Evolutionary conservation across 2,113 vertebrate genomes (phyloP), one percentile per base, ranked within the genome.

Genomic region (Neogale vison): DNA sequence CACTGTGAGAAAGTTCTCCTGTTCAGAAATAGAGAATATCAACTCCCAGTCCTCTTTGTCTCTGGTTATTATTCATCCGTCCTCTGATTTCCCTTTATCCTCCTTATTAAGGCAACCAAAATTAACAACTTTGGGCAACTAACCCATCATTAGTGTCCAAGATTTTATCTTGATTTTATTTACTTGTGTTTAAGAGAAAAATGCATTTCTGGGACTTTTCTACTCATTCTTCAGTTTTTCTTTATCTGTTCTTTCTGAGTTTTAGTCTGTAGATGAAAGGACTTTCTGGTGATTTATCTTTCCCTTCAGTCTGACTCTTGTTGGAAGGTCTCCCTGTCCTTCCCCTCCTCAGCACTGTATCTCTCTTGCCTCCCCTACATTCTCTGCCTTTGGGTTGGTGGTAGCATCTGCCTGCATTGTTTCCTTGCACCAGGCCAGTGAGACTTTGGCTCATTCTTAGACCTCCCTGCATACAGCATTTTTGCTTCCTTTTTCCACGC

Each of bases 231-330:
- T 94, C 74, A 69, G 7, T 84, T 96, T 95, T 90, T 79, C 42
- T 82, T 77, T 39, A 36, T 92, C 9, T 74, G 31, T 93, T 93
- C 26, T 61, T 7, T 72, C 31, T 86, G 81, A 65, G 57, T 61
- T 84, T 80, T 80, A 84, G 18, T 93, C 93, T 91, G 77, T 69
- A 95, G 81, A 91, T 39, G 69, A 52, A 96, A 88, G 26, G 52
- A 31, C 90, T 93, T 90, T 14, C 67, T 83, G 36, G 59, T 76
- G 57, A 29, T 86, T 89, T 71, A 31, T 47, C 50, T 93, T 95
- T 84, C 31, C 71, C 31, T 87, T 93, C 36, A 81, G 77, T 65
- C 17, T 89, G 71, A 34, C 36, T 96, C 20, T 65, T 50, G 59
- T 74, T 63, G 34, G 55, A 93, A 84, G 17, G 10, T 50, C 80